These are phyloP conservation scores for Hemichromis elongatus DNA, from an alignment of 2,113 vertebrate species.

Conservation along the genomic window DNA sequence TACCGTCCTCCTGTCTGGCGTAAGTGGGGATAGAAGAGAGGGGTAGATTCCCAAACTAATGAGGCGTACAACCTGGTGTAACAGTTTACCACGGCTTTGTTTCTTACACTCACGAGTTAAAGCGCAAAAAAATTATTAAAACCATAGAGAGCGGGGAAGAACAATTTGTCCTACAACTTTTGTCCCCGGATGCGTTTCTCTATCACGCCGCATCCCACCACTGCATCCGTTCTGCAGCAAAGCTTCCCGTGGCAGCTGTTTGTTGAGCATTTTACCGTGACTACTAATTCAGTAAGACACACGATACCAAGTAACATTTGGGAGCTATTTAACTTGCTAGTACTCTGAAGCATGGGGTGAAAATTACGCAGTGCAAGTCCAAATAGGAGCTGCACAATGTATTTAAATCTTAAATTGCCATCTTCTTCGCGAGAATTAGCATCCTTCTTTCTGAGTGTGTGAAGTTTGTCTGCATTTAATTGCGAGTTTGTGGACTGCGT, in stretches of 20 bases:
- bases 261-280: background rate
- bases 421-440: background rate
- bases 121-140: background rate
- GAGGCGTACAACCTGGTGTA: background rate
- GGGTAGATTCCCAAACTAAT: background rate
- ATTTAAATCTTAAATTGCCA: background rate
- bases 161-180: background rate
- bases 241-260: background rate
- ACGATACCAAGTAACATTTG: background rate
- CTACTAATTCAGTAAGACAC: background rate
- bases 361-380: background rate
- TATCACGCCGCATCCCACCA: background rate
- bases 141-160: background rate
- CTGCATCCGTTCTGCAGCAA: background rate
- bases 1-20: constrained; percentile 55
- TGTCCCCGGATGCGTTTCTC: background rate
- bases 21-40: background rate
- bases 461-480: background rate
- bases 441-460: background rate
- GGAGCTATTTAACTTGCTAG: background rate
- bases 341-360: background rate
- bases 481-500: background rate
- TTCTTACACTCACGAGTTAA: background rate
- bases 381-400: background rate
- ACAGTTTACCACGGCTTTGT: background rate